Percentiles rank a stretch among this genome's conserved stretches.
Conservation (phyloP, 1,140 invertebrate species). For the Grapholita molesta region DNA sequence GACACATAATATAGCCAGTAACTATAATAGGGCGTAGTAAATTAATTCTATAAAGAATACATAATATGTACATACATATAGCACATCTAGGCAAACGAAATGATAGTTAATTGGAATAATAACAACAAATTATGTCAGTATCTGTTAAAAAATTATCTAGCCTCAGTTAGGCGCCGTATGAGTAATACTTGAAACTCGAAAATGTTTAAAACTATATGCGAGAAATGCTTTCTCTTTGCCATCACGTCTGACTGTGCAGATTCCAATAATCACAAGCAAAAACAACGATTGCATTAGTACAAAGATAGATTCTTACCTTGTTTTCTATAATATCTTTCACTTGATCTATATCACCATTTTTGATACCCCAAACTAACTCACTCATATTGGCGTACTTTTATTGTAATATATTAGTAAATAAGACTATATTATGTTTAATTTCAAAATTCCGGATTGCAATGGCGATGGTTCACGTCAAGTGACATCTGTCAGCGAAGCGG, state of each 20-base stretch:
- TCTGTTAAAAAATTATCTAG: background rate
- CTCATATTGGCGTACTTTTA: slow-evolving; percentile 77
- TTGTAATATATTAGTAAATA: slow-evolving; percentile 19
- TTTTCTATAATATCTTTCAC: slow-evolving; percentile 92
- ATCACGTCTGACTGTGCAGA: slow-evolving; percentile 23
- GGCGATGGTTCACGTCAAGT: slow-evolving; percentile 16
- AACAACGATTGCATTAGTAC: slow-evolving; percentile 17
- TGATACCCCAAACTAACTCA: slow-evolving; percentile 94
- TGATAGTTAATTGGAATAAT: background rate
- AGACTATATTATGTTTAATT: slow-evolving; percentile 19
- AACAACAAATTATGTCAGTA: slow-evolving; percentile 3
- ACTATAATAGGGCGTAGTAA: background rate
- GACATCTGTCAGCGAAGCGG: background rate
- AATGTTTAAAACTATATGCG: background rate
- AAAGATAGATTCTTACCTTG: slow-evolving; percentile 80
- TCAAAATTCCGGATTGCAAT: slow-evolving; percentile 18
- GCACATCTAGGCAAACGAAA: background rate
- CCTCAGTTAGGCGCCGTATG: background rate
- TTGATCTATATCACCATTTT: slow-evolving; percentile 95
- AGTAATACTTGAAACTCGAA: background rate
- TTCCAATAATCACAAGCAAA: slow-evolving; percentile 24
- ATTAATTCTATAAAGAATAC: background rate
- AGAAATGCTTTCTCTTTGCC: slow-evolving; percentile 35
- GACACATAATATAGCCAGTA: background rate
- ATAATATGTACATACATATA: background rate